Evolutionary conservation across 2,888 invertebrate genomes (phyloP), one percentile per base, ranked within the genome.

Genomic region (Physocephala rufipes): DNA sequence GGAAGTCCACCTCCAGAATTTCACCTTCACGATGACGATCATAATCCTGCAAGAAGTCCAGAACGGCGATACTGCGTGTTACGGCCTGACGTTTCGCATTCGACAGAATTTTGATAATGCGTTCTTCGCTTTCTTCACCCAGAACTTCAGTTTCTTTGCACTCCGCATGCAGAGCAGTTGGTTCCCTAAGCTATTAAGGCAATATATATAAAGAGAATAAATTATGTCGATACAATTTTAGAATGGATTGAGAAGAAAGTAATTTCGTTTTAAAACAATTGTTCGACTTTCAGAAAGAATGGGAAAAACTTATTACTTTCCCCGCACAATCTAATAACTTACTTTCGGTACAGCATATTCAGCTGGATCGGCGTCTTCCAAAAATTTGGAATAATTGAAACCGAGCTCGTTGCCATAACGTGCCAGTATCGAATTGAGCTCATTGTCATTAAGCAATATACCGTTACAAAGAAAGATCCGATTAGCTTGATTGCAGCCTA

Each of bases 361-460:
- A 0, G 81, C 80, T 2, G 85, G 85, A 79, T 86, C 86, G 3
- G 76, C 89, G 85, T 93, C 93, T 71, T 89, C 88, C 67, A 94
- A 85, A 77, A 94, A 90, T 77, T 88, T 88, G 74, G 88, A 87
- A 81, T 93, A 94, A 87, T 90, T 91, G 84, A 94, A 93, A 26
- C 93, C 94, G 80, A 90, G 85, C 81, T 93, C 91, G 82, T 93
- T 91, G 74, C 90, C 90, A 86, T 92, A 93, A 75, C 92, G 88
- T 78, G 88, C 88, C 81, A 92, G 91, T 61, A 94, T 87, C 24
- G 93, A 90, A 71, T 89, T 89, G 69, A 92, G 83, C 81, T 93
- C 93, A 78, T 89, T 89, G 62, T 89, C 87, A 0, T 91, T 88
- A 9, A 91, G 87, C 73, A 92, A 86, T 81, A 93, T 90, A 71